phyloP scores from a whole-genome alignment of 2,797 vertebrate species.

The Pteropus rufus region DNA sequence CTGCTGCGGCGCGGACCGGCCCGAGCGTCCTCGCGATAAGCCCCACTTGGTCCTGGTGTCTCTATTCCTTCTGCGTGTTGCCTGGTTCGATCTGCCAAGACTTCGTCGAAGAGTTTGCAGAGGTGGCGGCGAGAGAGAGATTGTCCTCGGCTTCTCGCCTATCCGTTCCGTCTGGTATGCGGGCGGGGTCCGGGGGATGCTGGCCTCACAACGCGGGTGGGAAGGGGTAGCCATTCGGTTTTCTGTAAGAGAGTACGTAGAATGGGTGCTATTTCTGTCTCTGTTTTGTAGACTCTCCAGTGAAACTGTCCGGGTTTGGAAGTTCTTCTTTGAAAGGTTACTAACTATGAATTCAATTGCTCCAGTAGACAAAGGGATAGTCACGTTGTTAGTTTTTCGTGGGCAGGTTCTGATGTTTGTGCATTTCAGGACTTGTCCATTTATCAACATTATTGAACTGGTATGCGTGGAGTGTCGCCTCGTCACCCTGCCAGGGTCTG shows the following conservation, averaged over 20 bases:
- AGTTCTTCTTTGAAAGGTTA: not conserved
- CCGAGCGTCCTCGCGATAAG: too few relatives aligned
- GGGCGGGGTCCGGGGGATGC: not conserved
- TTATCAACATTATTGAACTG: fast-evolving
- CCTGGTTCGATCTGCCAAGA: fast-evolving
- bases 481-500: fast-evolving
- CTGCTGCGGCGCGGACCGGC: too few relatives aligned
- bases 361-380: fast-evolving
- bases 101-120: not conserved
- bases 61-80: fast-evolving
- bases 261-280: not conserved
- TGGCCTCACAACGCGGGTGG: too few relatives aligned
- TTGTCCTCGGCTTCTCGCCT: not conserved
- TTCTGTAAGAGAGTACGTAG: not conserved
- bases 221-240: not conserved
- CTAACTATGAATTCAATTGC: too few relatives aligned
- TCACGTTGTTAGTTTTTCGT: not conserved
- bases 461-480: fast-evolving
- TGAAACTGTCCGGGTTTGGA: not conserved
- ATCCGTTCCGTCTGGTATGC: too few relatives aligned
- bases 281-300: not conserved
- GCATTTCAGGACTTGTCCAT: too few relatives aligned
- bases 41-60: fast-evolving
- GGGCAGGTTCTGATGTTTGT: not conserved
- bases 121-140: fast-evolving